These are phyloP conservation scores for Cinclus mexicanus DNA, from an alignment of 2,113 vertebrate species.

Conservation along the genomic window DNA sequence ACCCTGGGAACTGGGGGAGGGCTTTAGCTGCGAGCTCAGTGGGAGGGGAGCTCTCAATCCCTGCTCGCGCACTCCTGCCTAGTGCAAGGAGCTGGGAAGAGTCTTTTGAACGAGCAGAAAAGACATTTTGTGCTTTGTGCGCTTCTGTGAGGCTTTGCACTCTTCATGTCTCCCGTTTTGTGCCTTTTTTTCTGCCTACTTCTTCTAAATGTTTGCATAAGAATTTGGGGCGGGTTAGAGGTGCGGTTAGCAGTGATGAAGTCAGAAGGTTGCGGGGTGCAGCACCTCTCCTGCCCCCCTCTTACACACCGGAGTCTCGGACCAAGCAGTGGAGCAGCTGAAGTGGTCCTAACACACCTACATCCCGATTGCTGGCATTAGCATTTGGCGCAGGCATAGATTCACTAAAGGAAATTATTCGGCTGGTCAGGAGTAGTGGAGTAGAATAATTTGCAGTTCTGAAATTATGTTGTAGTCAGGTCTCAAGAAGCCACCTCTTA, in stretches of 20 bases:
- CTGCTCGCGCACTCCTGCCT: neutral
- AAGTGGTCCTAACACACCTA: neutral
- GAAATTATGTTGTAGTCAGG: neutral
- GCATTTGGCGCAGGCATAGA: rapidly evolving
- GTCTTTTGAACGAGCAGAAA: neutral
- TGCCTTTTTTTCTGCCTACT: neutral
- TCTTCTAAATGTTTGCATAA: neutral
- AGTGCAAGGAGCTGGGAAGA: neutral
- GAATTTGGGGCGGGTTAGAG: neutral
- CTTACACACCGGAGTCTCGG: neutral
- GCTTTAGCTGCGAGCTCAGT: constrained; percentile 40
- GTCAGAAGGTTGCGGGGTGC: neutral
- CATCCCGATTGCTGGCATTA: neutral
- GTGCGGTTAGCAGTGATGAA: neutral
- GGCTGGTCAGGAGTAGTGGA: neutral
- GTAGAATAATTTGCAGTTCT: neutral
- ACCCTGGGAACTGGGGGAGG: constrained; percentile 68
- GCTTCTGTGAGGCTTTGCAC: neutral
- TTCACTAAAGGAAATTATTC: neutral
- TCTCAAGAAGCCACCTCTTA: neutral
- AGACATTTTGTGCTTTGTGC: neutral
- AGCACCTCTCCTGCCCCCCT: neutral
- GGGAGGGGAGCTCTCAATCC: constrained; percentile 23
- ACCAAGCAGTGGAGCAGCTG: neutral
- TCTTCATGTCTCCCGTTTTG: neutral